phyloP scores from a whole-genome alignment of 2,888 invertebrate species.

The Netelia melanura region DNA sequence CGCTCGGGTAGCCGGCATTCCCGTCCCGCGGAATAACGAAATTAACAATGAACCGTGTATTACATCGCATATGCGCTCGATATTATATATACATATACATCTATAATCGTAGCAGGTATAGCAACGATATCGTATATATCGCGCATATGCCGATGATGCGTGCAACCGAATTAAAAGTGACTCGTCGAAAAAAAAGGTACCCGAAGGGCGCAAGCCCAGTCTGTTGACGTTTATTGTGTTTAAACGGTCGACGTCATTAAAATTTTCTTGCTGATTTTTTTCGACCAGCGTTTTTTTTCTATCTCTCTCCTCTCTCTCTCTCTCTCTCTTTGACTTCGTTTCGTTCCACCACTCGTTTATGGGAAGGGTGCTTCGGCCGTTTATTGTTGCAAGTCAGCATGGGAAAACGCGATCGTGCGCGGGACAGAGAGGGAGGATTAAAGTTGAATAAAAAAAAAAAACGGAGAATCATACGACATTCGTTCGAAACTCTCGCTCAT shows the following conservation, averaged over 20 bases:
- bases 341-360: conserved; percentile 53
- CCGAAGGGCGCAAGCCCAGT: conserved; percentile 78
- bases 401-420: conserved; percentile 72
- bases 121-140: conserved; percentile 22
- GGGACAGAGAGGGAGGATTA: conserved; percentile 52
- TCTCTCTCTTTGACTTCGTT: conserved; percentile 39
- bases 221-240: conserved; percentile 83
- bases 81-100: conserved; percentile 17
- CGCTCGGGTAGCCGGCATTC: conserved; percentile 59
- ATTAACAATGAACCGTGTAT: conserved; percentile 74
- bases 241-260: conserved; percentile 82
- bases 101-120: conserved; percentile 10
- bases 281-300: conserved; percentile 50
- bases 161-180: conserved; percentile 78
- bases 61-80: conserved; percentile 61
- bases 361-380: conserved; percentile 69
- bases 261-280: conserved; percentile 76
- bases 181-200: conserved; percentile 77
- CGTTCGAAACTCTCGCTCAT: conserved; percentile 72
- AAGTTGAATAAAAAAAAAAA: conserved; percentile 59
- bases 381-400: conserved; percentile 82
- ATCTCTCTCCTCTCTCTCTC: too few relatives aligned
- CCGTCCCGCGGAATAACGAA: conserved; percentile 52
- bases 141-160: conserved; percentile 43
- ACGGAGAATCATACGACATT: conserved; percentile 60